Evolutionary conservation across 2,113 vertebrate species (phyloP), one percentile per base, ranked within the genome.

Genomic region (Callospermophilus lateralis): DNA sequence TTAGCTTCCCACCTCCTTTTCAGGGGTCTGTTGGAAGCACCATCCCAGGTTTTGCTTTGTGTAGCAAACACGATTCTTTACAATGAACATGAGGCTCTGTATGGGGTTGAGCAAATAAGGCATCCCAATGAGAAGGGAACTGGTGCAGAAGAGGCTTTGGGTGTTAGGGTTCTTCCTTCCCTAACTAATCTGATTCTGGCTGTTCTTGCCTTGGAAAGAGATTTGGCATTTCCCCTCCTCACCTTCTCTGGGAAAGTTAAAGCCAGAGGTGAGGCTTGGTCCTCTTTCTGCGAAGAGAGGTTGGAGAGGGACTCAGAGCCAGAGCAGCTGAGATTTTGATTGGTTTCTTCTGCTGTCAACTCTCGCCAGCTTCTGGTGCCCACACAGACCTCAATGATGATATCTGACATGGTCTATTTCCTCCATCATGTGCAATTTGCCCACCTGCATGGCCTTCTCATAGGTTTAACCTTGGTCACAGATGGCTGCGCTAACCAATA

Each of bases 301-400:
- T n/a, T 95, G 70, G 89, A 88, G 83, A 74, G 34, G 1, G 13
- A 48, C 81, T 53, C 53, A 22, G 85, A 89, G 94, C 96, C 96
- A 97, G 87, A 55, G 51, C 97, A 97, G 97, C 97, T 97, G 96
- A 97, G 86, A 72, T 74, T 65, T 94, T 96, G 93, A 96, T 95
- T 93, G 63, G 83, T 87, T 95, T 96, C 88, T 86, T 84, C 78
- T 26, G 11, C 53, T 97, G 97, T 95, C 96, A 97, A 80, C 68
- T 93, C 70, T 10, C 2, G 70, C 42, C 17, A 45, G 78, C 63
- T 84, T 51, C 94, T 91, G 90, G 26, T 94, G 95, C 93, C 96
- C 83, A 77, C 84, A 90, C 70, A 93, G 93, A 76, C 77, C 30
- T 93, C 70, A 42, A 0, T 7, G 6, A 86, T 86, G 68, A 48